Evolutionary conservation across 2,888 invertebrate genomes (phyloP).

Genomic region (Lamproptera curius): DNA sequence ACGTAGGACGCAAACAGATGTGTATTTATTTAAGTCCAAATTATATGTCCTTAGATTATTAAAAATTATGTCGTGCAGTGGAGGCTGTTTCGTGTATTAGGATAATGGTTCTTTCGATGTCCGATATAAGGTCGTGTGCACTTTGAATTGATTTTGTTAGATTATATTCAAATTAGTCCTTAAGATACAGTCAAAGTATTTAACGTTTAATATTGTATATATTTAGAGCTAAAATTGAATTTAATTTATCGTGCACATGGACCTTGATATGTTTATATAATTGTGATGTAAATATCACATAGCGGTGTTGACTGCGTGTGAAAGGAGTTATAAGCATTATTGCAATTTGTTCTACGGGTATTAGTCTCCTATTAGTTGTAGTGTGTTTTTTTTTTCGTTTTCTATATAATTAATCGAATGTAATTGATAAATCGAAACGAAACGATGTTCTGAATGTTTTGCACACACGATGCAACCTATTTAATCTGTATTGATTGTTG

Average conservation of each 20-base stretch:
- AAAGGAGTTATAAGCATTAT: conserved; percentile 38
- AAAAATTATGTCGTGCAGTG: too few relatives aligned
- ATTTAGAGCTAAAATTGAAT: conserved; percentile 57
- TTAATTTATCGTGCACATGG: conserved; percentile 52
- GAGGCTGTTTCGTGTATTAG: too few relatives aligned
- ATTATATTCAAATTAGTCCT: conserved; percentile 36
- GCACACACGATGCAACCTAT: conserved; percentile 61
- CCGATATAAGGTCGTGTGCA: conserved; percentile 39
- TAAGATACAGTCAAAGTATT: conserved; percentile 43
- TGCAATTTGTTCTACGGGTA: conserved; percentile 78
- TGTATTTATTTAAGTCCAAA: conserved; percentile 20
- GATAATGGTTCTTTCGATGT: conserved; percentile 26
- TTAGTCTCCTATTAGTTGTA: conserved; percentile 77
- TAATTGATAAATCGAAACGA: too few relatives aligned
- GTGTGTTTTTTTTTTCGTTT: conserved; percentile 67
- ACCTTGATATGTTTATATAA: conserved; percentile 26
- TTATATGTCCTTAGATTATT: conserved; percentile 17
- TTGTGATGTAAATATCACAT: conserved; percentile 19
- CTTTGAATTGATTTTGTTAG: conserved; percentile 38
- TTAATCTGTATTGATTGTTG: conserved; percentile 65
- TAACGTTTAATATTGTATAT: conserved; percentile 45
- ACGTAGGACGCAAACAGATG: conserved; percentile 16
- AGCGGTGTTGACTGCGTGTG: conserved; percentile 22
- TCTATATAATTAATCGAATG: conserved; percentile 45
- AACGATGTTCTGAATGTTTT: conserved; percentile 56